Percentiles rank a stretch among this genome's conserved stretches.
These are phyloP conservation scores for Ctena decussata DNA, from an alignment of 2,888 invertebrate genomes.

Conservation along the genomic window DNA sequence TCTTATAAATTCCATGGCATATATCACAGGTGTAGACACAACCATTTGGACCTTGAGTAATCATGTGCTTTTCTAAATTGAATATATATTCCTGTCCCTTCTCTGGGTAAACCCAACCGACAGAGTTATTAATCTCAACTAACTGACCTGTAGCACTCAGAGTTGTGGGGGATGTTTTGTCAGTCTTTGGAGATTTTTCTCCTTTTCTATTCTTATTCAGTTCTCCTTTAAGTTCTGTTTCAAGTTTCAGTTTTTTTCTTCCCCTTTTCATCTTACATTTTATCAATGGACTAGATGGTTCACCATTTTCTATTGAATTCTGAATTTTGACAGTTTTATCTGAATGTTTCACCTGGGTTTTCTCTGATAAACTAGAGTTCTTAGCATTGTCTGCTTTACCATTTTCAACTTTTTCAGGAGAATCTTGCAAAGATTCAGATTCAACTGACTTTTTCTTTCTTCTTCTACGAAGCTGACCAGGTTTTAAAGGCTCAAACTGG, in stretches of 20 bases:
- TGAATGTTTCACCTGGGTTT: not conserved
- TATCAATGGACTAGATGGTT: too few species aligned
- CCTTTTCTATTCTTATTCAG: not conserved
- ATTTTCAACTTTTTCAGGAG: not conserved
- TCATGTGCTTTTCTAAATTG: slow-evolving; percentile 56
- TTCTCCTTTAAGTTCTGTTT: slow-evolving; percentile 6
- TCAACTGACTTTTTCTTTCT: slow-evolving; percentile 48
- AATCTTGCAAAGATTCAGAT: not conserved
- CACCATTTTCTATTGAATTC: not conserved
- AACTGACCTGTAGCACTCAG: not conserved
- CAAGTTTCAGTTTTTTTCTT: not conserved
- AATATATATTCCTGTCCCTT: slow-evolving; percentile 66
- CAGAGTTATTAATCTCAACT: slow-evolving; percentile 56
- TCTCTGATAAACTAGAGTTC: not conserved
- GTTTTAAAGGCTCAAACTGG: slow-evolving; percentile 51
- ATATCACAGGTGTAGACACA: slow-evolving; percentile 88
- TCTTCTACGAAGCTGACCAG: slow-evolving; percentile 55
- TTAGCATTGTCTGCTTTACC: not conserved
- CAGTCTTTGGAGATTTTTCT: not conserved
- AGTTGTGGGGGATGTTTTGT: not conserved
- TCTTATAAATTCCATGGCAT: slow-evolving; percentile 87
- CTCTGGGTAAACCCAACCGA: slow-evolving; percentile 65
- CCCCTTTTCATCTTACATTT: slow-evolving; percentile 19
- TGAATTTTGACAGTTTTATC: not conserved
- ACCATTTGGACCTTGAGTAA: slow-evolving; percentile 76